These are phyloP conservation scores for Muscicapa comitata DNA, from an alignment of 2,797 vertebrate species.

Conservation along the genomic window DNA sequence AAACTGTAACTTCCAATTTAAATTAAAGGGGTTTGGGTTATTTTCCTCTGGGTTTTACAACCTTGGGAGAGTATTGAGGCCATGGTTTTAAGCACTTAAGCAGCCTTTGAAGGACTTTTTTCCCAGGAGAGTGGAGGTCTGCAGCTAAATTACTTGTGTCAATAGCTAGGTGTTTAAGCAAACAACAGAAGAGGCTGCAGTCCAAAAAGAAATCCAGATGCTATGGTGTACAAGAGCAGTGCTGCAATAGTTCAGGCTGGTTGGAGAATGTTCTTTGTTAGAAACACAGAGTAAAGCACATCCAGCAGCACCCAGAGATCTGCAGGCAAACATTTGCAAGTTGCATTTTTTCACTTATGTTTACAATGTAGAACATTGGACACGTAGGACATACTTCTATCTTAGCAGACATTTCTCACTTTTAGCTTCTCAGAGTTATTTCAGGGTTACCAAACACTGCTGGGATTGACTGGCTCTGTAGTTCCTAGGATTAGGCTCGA, in stretches of 20 bases:
- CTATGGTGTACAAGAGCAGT: background rate
- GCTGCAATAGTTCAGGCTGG: background rate
- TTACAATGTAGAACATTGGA: background rate
- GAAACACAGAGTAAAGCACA: background rate
- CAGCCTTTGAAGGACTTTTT: conserved; percentile 6
- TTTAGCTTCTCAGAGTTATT: background rate
- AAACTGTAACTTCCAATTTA: background rate
- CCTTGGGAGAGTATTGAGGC: background rate
- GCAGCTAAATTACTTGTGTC: background rate
- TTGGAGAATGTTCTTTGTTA: background rate
- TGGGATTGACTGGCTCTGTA: background rate
- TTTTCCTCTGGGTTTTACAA: conserved; percentile 4
- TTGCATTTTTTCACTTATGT: background rate
- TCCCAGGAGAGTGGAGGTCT: background rate
- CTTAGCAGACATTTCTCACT: conserved; percentile 3
- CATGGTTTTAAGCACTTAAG: background rate
- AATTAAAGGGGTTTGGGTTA: background rate
- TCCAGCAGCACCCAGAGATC: background rate
- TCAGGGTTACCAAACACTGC: background rate
- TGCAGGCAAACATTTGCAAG: background rate
- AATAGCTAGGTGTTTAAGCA: background rate
- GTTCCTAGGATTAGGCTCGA: background rate
- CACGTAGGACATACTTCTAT: background rate
- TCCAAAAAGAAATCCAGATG: background rate
- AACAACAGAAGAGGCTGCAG: background rate